Conservation (phyloP, 64 coral and sea anemone genomes). For the Stichodactyla helianthus region DNA sequence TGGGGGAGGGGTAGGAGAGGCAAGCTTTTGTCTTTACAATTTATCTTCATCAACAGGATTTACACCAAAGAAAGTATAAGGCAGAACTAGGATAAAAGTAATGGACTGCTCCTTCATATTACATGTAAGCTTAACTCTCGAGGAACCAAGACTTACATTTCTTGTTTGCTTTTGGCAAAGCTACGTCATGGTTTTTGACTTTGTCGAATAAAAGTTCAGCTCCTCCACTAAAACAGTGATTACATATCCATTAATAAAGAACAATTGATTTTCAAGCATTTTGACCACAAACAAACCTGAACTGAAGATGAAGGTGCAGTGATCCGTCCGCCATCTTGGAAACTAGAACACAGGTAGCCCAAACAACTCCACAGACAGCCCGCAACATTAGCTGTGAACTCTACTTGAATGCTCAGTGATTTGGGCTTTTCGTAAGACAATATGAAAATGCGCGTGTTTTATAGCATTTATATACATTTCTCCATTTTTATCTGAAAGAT, state of each 20-base stretch:
- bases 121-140: no score
- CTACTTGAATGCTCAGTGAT: no score
- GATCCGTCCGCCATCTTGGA: constrained; percentile 12
- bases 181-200: constrained; percentile 83
- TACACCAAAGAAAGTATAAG: no score
- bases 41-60: no score
- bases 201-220: constrained; percentile 93
- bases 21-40: no score
- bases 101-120: neutral
- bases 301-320: neutral
- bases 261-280: neutral
- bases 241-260: neutral
- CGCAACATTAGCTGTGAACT: neutral
- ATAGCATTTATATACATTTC: no score
- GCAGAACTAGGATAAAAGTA: no score
- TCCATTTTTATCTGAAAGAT: no score
- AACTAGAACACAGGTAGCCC: constrained; percentile 3
- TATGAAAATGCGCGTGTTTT: no score
- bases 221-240: constrained; percentile 58
- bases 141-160: constrained; percentile 79
- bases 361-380: neutral
- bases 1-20: neutral
- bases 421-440: no score
- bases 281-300: neutral
- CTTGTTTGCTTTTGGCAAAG: constrained; percentile 39